These are phyloP conservation scores for Hemibagrus guttatus DNA, from an alignment of 2,797 vertebrate species.

Conservation along the genomic window DNA sequence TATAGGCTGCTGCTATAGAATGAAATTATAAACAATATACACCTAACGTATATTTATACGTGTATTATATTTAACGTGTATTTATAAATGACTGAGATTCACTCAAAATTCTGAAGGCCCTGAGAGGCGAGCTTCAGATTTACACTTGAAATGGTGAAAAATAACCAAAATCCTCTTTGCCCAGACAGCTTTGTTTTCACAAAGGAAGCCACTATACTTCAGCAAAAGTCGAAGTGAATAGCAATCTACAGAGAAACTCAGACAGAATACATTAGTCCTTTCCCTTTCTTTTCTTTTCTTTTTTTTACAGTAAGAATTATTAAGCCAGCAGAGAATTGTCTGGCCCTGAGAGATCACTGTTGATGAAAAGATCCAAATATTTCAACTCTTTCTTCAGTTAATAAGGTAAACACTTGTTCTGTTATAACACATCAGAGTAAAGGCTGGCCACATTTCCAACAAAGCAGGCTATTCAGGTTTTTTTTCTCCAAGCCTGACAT, in stretches of 20 bases:
- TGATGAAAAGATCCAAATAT: background rate
- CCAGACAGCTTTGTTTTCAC: background rate
- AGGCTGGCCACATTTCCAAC: conserved; percentile 1
- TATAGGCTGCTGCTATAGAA: background rate
- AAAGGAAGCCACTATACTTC: background rate
- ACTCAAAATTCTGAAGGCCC: background rate
- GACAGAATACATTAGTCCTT: background rate
- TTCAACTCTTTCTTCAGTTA: background rate
- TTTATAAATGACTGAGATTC: background rate
- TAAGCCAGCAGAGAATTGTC: background rate
- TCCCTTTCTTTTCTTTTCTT: background rate
- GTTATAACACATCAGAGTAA: background rate
- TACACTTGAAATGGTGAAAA: background rate
- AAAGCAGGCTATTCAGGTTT: background rate
- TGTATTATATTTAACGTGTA: no score
- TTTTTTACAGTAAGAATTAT: background rate
- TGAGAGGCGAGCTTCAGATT: background rate
- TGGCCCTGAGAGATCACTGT: background rate
- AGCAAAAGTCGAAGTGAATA: background rate
- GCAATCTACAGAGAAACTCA: background rate
- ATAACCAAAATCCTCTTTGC: background rate
- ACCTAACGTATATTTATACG: background rate
- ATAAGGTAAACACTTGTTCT: conserved; percentile 3
- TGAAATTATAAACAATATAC: background rate
- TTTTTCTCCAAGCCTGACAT: background rate